Conservation (phyloP, 2,888 invertebrate species). For the Onchidella celtica region DNA sequence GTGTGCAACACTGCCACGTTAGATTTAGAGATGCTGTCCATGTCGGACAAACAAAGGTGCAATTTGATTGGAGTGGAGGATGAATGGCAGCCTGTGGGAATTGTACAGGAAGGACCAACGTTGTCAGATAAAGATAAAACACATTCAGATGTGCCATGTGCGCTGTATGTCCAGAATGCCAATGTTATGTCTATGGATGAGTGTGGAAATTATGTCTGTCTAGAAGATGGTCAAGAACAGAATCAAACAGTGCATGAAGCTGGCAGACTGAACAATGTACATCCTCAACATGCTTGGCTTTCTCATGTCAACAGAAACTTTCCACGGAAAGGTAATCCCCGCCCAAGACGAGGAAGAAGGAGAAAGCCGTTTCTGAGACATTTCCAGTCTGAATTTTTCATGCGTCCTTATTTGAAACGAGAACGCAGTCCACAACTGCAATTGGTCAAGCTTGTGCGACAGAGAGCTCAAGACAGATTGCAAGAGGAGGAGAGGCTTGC, state of each 20-base stretch:
- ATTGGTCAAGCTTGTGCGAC: slow-evolving; percentile 37
- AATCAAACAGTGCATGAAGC: neutral
- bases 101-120: neutral
- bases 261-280: neutral
- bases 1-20: neutral
- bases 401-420: slow-evolving; percentile 18
- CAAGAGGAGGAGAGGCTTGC: slow-evolving; percentile 4
- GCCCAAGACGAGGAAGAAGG: slow-evolving; percentile 14
- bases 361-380: slow-evolving; percentile 33
- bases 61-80: slow-evolving; percentile 6
- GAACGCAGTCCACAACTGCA: slow-evolving; percentile 38
- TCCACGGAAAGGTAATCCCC: slow-evolving; percentile 1
- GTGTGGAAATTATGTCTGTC: neutral
- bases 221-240: neutral
- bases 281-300: neutral
- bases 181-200: neutral
- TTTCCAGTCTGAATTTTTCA: slow-evolving; percentile 45
- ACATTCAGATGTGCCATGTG: neutral
- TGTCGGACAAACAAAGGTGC: slow-evolving; percentile 17
- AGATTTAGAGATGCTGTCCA: neutral
- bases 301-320: slow-evolving; percentile 5
- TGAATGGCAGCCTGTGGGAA: slow-evolving; percentile 20
- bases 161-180: slow-evolving; percentile 3
- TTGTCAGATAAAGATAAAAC: neutral
- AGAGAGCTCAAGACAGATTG: neutral